Evolutionary conservation across 2,888 invertebrate genomes (phyloP).

Genomic region (Thymelicus acteon): DNA sequence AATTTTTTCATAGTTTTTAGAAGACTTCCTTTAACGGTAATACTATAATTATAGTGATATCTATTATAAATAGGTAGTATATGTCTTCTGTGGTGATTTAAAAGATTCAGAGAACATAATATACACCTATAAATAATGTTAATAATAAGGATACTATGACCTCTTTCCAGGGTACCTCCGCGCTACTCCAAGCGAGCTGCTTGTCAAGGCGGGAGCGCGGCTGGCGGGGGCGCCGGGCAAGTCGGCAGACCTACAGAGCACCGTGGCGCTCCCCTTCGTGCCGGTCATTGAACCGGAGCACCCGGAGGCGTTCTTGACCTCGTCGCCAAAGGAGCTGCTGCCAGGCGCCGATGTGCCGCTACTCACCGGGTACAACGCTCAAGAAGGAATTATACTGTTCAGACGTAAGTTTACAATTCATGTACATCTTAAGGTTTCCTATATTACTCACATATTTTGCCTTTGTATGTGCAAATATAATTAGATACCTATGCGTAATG

Average conservation of each 20-base stretch:
- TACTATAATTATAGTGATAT: no score
- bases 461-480: no score
- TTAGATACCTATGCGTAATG: no score
- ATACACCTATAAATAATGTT: no score
- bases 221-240: slow-evolving; percentile 73
- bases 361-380: slow-evolving; percentile 86
- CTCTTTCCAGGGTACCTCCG: slow-evolving; percentile 77
- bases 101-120: no score
- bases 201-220: slow-evolving; percentile 84
- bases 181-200: slow-evolving; percentile 84
- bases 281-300: slow-evolving; percentile 78
- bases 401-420: slow-evolving; percentile 72
- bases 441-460: no score
- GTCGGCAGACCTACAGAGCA: slow-evolving; percentile 79
- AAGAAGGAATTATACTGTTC: slow-evolving; percentile 87
- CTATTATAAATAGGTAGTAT: no score
- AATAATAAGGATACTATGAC: neutral
- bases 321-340: slow-evolving; percentile 75
- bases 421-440: no score
- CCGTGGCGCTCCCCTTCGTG: slow-evolving; percentile 86
- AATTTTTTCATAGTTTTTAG: no score
- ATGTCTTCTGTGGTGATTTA: no score
- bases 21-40: no score
- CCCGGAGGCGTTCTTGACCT: slow-evolving; percentile 81
- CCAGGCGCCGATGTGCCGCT: slow-evolving; percentile 85